Base-by-base conservation (phyloP, 2,888 invertebrate genomes). In the Tipula lateralis region DNA sequence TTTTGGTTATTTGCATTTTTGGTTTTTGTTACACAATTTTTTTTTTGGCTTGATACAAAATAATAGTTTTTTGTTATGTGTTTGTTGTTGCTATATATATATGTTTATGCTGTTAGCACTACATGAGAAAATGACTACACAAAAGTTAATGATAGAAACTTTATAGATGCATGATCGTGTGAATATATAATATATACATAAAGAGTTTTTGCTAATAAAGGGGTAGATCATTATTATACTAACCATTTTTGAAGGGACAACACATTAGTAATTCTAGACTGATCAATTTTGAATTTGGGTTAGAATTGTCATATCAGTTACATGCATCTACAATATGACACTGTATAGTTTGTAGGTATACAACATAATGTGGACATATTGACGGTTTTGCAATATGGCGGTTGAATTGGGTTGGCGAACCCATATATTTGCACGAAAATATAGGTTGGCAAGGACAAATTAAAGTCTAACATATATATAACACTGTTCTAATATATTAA, bases 1-100 rank as follows among this genome's bases (percentile, higher is more conserved):
- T 82, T 82, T 82, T 82, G 82, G 82, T 82, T 82, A 32, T 82
- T 82, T 82, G 82, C 30, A 29, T 82, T 82, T 82, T 82, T 66
- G 66, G 66, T 24, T 66, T 66, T 66, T 66, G 66, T 66, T 66
- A 66, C 66, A 66, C 9, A 66, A n/a, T 66, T 66, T 9, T 19
- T 24, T 24, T 44, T 66, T 66, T 66, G 66, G 66, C 66, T 66
- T 19, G 66, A 24, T 24, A 24, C 9, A 66, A 66, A 66, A 66
- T 66, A 66, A 66, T 66, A 66, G 66, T 66, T 66, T 36, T 13
- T 19, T 5, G 44, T 44, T 44, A 44, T 44, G 1, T 16, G n/a
- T 36, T 36, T 36, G 36, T 36, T 36, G 44, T 16, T 44, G 44
- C 12, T 36, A 36, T 36, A 36, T 32, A 32, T 32, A 36, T 12